Base-by-base conservation (phyloP, 1,140 invertebrate genomes). In the Procambarus virginalis region DNA sequence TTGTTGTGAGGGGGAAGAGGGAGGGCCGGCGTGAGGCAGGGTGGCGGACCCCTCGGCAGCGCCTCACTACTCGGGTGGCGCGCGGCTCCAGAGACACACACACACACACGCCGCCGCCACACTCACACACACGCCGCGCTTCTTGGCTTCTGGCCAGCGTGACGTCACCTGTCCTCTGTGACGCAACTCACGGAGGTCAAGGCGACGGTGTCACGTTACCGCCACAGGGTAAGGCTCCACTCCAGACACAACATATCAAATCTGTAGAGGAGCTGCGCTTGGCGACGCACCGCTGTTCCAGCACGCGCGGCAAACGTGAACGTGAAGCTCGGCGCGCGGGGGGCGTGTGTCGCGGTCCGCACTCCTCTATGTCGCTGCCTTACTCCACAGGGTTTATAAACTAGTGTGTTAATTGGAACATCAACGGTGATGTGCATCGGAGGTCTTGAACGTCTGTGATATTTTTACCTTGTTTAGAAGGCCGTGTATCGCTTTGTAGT, bases 141-240 rank as follows among this genome's bases (percentile, higher is more conserved):
- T 55, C 49, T 84, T 84, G 82, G 64, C 82, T 84, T 20, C 60
- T 70, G 82, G 82, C 82, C 82, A 84, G 82, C 68, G 82, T 84
- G 82, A 84, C 82, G 82, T 84, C 82, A 84, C 82, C 64, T 84
- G n/a, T 73, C 64, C 82, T 84, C 82, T 84, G 82, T 84, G 82
- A 84, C 82, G 64, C 68, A 84, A 84, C 68, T 84, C 82, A 70
- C 82, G 82, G 82, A 84, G 64, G 82, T 73, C 82, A 73, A 70
- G 46, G 82, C 81, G 81, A 70, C 81, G 81, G n/a, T 46, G 64
- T 73, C 82, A 73, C 81, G 55, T 82, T 22, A 46, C 46, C 68
- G n/a, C 6, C 46, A 48, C 22, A 70, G 82, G 82, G 22, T 84
- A 20, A 84, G 64, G 82, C 22, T n/a, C 60, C 45, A 34, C 46